Percentiles rank a stretch among this genome's conserved stretches.
phyloP scores from a whole-genome alignment of 2,888 invertebrate genomes.

The Leptinotarsa rubiginosa region DNA sequence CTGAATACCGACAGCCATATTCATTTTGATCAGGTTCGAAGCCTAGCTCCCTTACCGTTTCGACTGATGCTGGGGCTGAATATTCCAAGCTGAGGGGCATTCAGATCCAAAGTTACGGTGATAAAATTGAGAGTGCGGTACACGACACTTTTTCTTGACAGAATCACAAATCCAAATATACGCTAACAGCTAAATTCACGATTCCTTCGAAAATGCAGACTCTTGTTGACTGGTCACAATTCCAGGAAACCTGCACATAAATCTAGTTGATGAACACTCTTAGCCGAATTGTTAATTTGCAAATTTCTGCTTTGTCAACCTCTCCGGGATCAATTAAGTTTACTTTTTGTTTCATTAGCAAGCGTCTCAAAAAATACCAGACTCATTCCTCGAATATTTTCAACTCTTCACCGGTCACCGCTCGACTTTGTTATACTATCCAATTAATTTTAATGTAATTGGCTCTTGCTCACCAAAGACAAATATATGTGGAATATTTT shows the following conservation, averaged over 20 bases:
- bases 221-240: background rate
- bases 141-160: no score
- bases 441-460: conserved; percentile 64
- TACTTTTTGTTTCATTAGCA: conserved; percentile 53
- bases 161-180: background rate
- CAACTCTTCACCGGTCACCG: conserved; percentile 43
- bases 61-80: no score
- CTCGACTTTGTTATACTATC: conserved; percentile 56
- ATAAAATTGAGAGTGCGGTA: no score
- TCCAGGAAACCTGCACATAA: conserved; percentile 27
- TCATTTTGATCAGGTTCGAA: no score
- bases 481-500: conserved; percentile 50
- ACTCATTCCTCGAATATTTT: conserved; percentile 51
- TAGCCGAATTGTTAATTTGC: conserved; percentile 39
- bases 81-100: no score
- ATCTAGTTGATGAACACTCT: conserved; percentile 33
- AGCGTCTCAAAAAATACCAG: conserved; percentile 47
- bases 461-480: conserved; percentile 50
- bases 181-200: background rate
- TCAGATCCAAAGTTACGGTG: no score
- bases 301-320: conserved; percentile 25
- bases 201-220: background rate
- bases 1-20: no score
- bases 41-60: no score
- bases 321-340: conserved; percentile 44